Evolutionary conservation across 2,113 vertebrate genomes (phyloP).

Genomic region (Sturnus vulgaris): DNA sequence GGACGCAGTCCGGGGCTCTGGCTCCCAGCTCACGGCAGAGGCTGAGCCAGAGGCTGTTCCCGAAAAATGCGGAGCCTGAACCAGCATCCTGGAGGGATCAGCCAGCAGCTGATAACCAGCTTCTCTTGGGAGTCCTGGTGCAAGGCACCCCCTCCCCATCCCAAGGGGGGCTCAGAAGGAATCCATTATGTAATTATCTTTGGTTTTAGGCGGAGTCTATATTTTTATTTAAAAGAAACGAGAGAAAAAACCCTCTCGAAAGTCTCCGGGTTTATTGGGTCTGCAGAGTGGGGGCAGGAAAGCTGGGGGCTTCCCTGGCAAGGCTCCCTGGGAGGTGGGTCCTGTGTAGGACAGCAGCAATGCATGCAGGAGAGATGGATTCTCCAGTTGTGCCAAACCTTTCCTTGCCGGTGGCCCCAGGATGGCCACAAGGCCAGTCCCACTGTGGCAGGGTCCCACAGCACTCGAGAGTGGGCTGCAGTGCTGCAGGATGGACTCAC

Average conservation of each 20-base stretch:
- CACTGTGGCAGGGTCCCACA: rapidly evolving
- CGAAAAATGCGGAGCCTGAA: rapidly evolving
- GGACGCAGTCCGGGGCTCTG: rapidly evolving
- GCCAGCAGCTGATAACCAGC: background rate
- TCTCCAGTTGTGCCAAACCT: background rate
- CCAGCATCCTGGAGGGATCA: background rate
- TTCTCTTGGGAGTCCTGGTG: background rate
- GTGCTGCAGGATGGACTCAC: rapidly evolving
- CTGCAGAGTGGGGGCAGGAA: rapidly evolving
- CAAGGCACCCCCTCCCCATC: rapidly evolving
- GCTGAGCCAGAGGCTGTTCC: background rate
- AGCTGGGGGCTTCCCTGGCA: background rate
- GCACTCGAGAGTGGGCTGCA: rapidly evolving
- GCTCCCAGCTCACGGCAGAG: rapidly evolving
- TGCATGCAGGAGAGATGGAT: background rate
- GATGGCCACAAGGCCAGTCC: background rate
- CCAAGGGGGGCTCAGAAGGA: rapidly evolving
- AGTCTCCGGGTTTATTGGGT: rapidly evolving
- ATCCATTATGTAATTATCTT: background rate
- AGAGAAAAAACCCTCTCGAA: rapidly evolving
- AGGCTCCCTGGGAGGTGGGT: background rate
- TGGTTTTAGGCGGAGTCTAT: background rate
- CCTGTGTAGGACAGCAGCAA: background rate
- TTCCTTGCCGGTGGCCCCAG: background rate
- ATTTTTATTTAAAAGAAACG: background rate